Evolutionary conservation across 2,113 vertebrate species (phyloP), one percentile per base, ranked within the genome.

Genomic region (Parus major): DNA sequence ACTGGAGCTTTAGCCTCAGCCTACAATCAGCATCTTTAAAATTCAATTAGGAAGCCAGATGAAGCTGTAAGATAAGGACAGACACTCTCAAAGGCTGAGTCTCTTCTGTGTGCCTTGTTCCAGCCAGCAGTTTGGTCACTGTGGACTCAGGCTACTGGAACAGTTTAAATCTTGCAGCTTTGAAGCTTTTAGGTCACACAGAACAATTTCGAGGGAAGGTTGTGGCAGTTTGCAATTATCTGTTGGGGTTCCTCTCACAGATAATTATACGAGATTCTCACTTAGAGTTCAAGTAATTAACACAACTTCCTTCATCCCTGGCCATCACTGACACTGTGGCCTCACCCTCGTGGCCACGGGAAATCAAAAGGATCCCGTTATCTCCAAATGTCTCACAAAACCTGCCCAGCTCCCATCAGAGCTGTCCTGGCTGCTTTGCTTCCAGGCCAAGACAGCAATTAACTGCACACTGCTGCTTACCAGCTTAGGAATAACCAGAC

Each of bases 211-310:
- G 52, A 31, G 52, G 27, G 39, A 22, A 76, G 23, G 28, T 36
- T 68, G 29, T 27, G 82, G 46, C 78, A 49, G 18, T 61, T 55
- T 28, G 36, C 15, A 66, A 71, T 80, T 70, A 33, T 52, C 75
- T 81, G 19, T 2, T 53, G 63, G 64, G 56, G n/a, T 29, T 86
- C 72, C 46, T 90, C 39, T 44, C 42, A 19, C 46, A 72, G 73
- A 63, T 82, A 89, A 88, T 77, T n/a, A 42, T 0, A 12, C 0
- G 2, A 47, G 64, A 42, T 44, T 52, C 63, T 72, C 77, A 47
- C 60, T 47, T 27, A 55, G 59, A 87, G 39, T 36, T 71, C 36
- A 35, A 17, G 42, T 59, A 78, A 94, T 94, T 82, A 88, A 70
- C 60, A 94, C 19, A 25, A 7, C 22, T 63, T 33, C 64, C 77